phyloP scores from a whole-genome alignment of 2,113 vertebrate genomes.

The Calyptomena viridis region DNA sequence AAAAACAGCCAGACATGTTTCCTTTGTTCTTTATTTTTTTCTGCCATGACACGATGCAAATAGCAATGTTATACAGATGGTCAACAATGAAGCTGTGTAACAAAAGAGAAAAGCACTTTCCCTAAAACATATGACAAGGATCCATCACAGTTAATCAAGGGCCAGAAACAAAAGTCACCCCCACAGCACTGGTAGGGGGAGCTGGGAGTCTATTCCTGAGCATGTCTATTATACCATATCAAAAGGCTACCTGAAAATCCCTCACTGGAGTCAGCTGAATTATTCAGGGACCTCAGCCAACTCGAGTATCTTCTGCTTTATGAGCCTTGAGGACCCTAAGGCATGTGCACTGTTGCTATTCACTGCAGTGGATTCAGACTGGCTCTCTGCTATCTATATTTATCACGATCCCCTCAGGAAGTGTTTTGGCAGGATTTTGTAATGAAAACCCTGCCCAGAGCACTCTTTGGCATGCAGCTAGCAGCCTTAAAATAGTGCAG shows the following conservation, averaged over 20 bases:
- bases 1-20: not conserved
- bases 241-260: slow-evolving; percentile 60
- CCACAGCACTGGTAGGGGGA: not conserved
- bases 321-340: slow-evolving; percentile 50
- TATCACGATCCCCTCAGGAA: slow-evolving; percentile 67
- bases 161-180: slow-evolving; percentile 33
- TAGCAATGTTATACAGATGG: slow-evolving; percentile 12
- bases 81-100: not conserved
- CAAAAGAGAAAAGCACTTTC: not conserved
- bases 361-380: slow-evolving; percentile 12
- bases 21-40: slow-evolving; percentile 8
- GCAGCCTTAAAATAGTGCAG: slow-evolving; percentile 67
- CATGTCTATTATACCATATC: not conserved
- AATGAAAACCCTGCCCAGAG: slow-evolving; percentile 68
- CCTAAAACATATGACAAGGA: not conserved
- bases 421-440: slow-evolving; percentile 68
- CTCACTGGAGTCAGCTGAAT: slow-evolving; percentile 34
- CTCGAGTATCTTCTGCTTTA: slow-evolving; percentile 48
- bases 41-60: not conserved
- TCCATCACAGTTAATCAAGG: not conserved
- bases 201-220: not conserved
- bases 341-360: slow-evolving; percentile 28
- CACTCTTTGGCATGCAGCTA: slow-evolving; percentile 55
- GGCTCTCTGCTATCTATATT: slow-evolving; percentile 66
- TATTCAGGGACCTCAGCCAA: slow-evolving; percentile 42